These are phyloP conservation scores for Gephyroberyx darwinii DNA, from an alignment of 2,797 vertebrate genomes.

Conservation along the genomic window DNA sequence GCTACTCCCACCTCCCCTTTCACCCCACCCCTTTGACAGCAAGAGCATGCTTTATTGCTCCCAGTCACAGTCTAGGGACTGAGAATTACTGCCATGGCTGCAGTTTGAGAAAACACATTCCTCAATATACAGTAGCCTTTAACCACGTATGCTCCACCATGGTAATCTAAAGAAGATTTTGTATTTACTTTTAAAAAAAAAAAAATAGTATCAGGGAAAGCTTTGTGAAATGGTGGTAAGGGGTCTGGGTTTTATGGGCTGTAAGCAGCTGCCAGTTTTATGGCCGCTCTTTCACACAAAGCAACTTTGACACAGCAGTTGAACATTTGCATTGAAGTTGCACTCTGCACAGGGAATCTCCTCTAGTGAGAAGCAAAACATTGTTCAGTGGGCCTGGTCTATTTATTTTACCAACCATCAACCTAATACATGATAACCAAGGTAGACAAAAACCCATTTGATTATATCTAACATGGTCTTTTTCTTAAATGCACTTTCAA, in stretches of 20 bases:
- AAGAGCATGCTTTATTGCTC: constrained; percentile 89
- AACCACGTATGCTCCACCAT: constrained; percentile 24
- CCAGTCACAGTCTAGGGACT: constrained; percentile 85
- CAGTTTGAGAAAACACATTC: constrained; percentile 50
- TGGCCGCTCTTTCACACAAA: constrained; percentile 81
- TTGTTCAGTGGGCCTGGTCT: constrained; percentile 9
- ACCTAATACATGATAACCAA: neutral
- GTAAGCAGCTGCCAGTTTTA: constrained; percentile 84
- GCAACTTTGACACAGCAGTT: constrained; percentile 78
- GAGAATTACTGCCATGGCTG: constrained; percentile 55
- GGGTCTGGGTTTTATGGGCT: constrained; percentile 83
- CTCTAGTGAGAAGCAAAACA: constrained; percentile 29
- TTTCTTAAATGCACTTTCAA: too few species aligned
- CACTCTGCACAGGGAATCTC: constrained; percentile 42
- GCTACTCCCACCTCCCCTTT: constrained; percentile 60
- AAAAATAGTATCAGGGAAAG: constrained; percentile 58
- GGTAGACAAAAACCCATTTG: constrained; percentile 5
- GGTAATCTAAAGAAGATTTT: constrained; percentile 32
- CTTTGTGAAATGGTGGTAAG: constrained; percentile 64
- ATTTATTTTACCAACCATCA: constrained; percentile 29
- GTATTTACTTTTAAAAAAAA: constrained; percentile 43
- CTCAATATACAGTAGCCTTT: constrained; percentile 55
- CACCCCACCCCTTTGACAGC: constrained; percentile 78
- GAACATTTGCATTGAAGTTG: constrained; percentile 76
- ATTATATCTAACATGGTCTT: neutral